These are phyloP conservation scores for Zaprionus capensis DNA, from an alignment of 1,140 invertebrate genomes.

Conservation along the genomic window DNA sequence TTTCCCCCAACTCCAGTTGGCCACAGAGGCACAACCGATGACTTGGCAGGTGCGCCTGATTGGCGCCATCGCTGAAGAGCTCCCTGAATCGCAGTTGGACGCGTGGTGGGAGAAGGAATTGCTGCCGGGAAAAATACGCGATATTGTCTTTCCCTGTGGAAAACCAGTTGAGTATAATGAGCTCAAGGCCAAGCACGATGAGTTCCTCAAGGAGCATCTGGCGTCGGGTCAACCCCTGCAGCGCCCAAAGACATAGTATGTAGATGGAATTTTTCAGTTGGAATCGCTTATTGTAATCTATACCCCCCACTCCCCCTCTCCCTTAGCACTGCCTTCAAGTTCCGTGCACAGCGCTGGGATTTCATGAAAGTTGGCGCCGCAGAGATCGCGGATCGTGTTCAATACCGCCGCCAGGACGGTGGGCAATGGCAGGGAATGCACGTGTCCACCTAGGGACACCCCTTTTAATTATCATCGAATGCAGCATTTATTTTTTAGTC, in stretches of 20 bases:
- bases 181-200: slow-evolving; percentile 58
- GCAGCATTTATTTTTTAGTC: slow-evolving; percentile 6
- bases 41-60: slow-evolving; percentile 73
- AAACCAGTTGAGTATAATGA: slow-evolving; percentile 62
- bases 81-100: slow-evolving; percentile 50
- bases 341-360: slow-evolving; percentile 65
- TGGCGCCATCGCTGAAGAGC: slow-evolving; percentile 62
- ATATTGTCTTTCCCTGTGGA: slow-evolving; percentile 67
- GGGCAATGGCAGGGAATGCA: slow-evolving; percentile 62
- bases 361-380: slow-evolving; percentile 61
- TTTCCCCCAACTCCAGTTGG: slow-evolving; percentile 37
- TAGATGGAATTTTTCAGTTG: neutral
- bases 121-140: slow-evolving; percentile 61
- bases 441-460: slow-evolving; percentile 46
- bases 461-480: neutral
- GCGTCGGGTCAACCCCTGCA: slow-evolving; percentile 34
- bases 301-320: too few species aligned
- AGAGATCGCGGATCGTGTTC: slow-evolving; percentile 71
- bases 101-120: slow-evolving; percentile 65
- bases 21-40: neutral
- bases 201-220: slow-evolving; percentile 50
- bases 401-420: slow-evolving; percentile 56
- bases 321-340: slow-evolving; percentile 70
- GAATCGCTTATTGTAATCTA: neutral
- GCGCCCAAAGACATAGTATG: slow-evolving; percentile 64